Base-by-base conservation (phyloP, 2,113 vertebrate species). In the Excalfactoria chinensis region DNA sequence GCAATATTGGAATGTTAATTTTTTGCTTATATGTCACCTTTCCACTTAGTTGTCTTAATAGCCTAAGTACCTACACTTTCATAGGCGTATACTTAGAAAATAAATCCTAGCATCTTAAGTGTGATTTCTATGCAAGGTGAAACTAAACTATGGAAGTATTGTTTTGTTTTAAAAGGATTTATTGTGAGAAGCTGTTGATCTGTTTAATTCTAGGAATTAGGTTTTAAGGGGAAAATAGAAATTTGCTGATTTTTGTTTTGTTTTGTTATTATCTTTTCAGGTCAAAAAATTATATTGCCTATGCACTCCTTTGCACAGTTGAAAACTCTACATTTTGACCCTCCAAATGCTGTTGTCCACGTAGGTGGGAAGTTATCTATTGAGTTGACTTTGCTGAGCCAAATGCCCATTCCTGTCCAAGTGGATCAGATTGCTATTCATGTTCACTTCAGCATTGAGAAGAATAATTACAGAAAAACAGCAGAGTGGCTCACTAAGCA, bases 231-330 rank as follows among this genome's bases (percentile, higher is more conserved):
- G 23, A 30, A 60, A 60, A 73, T 19, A 70, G 70, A 68, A 13
- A 34, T 16, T 53, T 84, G n/a, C 53, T 84, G 3, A 21, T 51
- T 26, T 63, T 37, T 37, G 8, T 14, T 60, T 37, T 62, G 22
- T 26, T 62, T 40, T 10, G 23, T 1, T 86, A 56, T 35, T 87
- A 21, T 83, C 8, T 95, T 79, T 89, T 4, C 91, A 99, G 99
- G 96, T 90, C 97, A 97, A 60, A 98, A 97, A 91, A 94, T 99
- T 40, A 70, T 97, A 28, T 97, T 99, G 78, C 98, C 98, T 70
- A 98, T 99, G 98, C 97, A 96, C 13, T 98, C 98, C 11, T 99
- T 99, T 11, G 98, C 98, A 23, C 98, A 98, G 71, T 97, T 99
- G 90, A 98, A 96, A 5, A 98, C 98, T 77, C 97, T 99, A 3